phyloP scores from a whole-genome alignment of 1,140 invertebrate genomes.

The Apis mellifera region Amel_HAv3.1 CM009941.2:171501-172000 shows the following conservation, averaged over 20 bases:
- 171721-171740: neutral
- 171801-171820: too few relatives aligned
- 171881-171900: constrained; percentile 36
- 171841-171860: constrained; percentile 45
- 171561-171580: constrained; percentile 27
- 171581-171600: neutral
- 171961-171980: constrained; percentile 74
- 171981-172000: constrained; percentile 44
- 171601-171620: neutral
- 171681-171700: too few relatives aligned
- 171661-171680: too few relatives aligned
- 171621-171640: too few relatives aligned
- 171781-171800: too few relatives aligned
- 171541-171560: constrained; percentile 9
- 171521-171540: constrained; percentile 36
- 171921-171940: constrained; percentile 28
- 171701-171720: too few relatives aligned
- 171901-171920: constrained; percentile 38
- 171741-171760: neutral
- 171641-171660: too few relatives aligned
- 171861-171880: constrained; percentile 73
- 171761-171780: neutral
- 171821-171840: too few relatives aligned
- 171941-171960: constrained; percentile 70
- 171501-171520: constrained; percentile 5